These are phyloP conservation scores for Chirona hameri DNA, from an alignment of 2,888 invertebrate species.

Conservation along the genomic window DNA sequence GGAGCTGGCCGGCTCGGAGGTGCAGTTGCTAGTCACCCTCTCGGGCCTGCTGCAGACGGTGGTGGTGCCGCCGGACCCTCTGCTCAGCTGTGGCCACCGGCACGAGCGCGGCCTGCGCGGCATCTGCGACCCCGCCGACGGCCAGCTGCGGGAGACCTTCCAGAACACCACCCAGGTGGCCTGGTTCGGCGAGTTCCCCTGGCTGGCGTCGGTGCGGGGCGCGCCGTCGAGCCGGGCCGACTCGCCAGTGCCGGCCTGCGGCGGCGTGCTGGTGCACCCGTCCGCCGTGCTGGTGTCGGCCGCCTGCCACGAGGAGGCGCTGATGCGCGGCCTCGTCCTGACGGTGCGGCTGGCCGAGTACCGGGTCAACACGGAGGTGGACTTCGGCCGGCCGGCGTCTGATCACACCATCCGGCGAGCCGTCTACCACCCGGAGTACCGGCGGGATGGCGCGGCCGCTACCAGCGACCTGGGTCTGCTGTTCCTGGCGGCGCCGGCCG, in stretches of 20 bases:
- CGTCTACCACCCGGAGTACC: not conserved
- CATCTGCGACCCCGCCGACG: not conserved
- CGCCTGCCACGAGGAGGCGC: not conserved
- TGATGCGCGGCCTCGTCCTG: not conserved
- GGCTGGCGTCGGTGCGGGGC: not conserved
- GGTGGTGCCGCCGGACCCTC: conserved; percentile 1
- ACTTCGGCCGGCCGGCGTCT: not conserved
- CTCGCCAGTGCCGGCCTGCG: not conserved
- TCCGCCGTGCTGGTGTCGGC: not conserved
- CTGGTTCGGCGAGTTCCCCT: conserved; percentile 23
- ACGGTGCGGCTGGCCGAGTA: not conserved
- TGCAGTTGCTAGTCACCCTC: not conserved
- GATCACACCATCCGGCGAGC: not conserved
- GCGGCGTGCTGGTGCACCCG: conserved; percentile 4
- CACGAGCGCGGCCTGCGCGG: not conserved
- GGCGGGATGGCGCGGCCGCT: not conserved
- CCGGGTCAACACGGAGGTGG: not conserved
- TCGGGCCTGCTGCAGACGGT: not conserved
- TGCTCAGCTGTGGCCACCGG: not conserved
- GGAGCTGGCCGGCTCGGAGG: not conserved
- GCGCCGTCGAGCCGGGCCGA: not conserved
- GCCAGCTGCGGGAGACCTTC: not conserved
- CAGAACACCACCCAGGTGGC: no score
- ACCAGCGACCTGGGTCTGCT: not conserved
- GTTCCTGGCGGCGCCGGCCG: not conserved